Evolutionary conservation across 2,797 vertebrate species (phyloP).

Genomic region (Xenopus petersii): DNA sequence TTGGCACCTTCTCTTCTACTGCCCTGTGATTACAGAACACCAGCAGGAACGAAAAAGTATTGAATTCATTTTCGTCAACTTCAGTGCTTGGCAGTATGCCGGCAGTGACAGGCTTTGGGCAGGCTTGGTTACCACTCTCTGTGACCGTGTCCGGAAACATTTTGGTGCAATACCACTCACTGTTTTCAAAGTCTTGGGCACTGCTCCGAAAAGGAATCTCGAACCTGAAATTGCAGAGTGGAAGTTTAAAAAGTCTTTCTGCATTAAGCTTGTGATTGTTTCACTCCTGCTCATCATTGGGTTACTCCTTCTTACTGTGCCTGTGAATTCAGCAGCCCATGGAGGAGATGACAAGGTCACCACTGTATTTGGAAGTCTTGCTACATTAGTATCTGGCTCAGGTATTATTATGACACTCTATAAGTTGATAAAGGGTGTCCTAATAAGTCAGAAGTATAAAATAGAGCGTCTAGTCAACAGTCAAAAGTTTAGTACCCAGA

Average conservation of each 20-base stretch:
- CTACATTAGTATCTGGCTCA: conserved; percentile 59
- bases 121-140: conserved; percentile 80
- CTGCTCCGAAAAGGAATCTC: conserved; percentile 41
- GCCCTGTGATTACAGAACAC: conserved; percentile 74
- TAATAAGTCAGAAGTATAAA: conserved; percentile 70
- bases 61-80: conserved; percentile 81
- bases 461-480: conserved; percentile 79
- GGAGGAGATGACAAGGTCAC: conserved; percentile 7
- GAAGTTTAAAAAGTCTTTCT: conserved; percentile 53
- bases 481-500: conserved; percentile 69
- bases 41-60: conserved; percentile 69
- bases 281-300: conserved; percentile 47
- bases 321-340: not conserved
- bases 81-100: conserved; percentile 94
- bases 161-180: conserved; percentile 80
- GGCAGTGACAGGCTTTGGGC: conserved; percentile 93
- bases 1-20: conserved; percentile 78
- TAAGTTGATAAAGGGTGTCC: conserved; percentile 62
- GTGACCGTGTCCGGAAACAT: conserved; percentile 68
- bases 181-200: conserved; percentile 70
- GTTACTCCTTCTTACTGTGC: conserved; percentile 32
- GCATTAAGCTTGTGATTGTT: conserved; percentile 33
- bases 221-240: conserved; percentile 58
- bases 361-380: conserved; percentile 49
- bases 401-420: conserved; percentile 49